These are phyloP conservation scores for Archips xylosteana DNA, from an alignment of 2,888 invertebrate genomes.

Conservation along the genomic window DNA sequence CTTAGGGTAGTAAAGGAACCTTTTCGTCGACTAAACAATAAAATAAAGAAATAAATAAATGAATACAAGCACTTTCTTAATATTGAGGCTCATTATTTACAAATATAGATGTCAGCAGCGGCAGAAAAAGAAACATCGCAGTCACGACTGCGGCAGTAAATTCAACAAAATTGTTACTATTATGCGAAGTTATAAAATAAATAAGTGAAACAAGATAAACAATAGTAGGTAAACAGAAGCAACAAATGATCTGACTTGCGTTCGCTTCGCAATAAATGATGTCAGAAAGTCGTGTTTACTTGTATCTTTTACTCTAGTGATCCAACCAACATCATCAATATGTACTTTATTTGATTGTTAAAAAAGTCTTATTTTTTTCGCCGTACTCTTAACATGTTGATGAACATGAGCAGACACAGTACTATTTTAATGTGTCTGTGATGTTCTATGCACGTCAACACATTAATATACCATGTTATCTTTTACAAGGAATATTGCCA, in stretches of 20 bases:
- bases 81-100: conserved; percentile 2
- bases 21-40: no score
- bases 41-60: no score
- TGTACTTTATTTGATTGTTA: neutral
- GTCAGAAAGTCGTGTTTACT: neutral
- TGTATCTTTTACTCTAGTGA: neutral
- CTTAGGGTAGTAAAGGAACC: no score
- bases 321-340: neutral
- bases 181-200: neutral
- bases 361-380: neutral
- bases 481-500: no score
- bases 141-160: conserved; percentile 1
- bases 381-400: no score
- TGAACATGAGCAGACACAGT: no score
- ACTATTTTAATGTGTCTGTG: no score
- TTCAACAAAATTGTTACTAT: neutral
- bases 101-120: neutral
- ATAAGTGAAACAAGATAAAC: neutral
- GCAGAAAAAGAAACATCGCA: conserved; percentile 1
- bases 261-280: neutral
- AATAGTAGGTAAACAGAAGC: neutral
- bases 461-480: no score
- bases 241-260: neutral
- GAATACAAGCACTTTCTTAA: neutral
- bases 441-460: no score